These are phyloP conservation scores for Phymorhynchus buccinoides DNA, from an alignment of 1,140 invertebrate species.

Conservation along the genomic window DNA sequence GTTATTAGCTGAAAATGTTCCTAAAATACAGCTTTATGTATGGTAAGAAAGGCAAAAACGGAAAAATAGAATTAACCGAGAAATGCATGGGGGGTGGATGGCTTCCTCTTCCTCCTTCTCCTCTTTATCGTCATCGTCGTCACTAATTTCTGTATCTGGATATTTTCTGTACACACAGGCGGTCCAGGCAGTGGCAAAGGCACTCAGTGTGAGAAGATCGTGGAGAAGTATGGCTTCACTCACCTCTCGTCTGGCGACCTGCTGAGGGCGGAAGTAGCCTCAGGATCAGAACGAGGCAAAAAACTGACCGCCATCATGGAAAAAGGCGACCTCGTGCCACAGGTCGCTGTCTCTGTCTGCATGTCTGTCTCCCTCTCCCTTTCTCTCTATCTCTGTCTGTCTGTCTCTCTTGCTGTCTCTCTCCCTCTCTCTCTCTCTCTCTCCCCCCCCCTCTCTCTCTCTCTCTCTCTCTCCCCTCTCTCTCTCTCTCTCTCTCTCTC, in stretches of 20 bases:
- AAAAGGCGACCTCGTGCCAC: conserved; percentile 86
- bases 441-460: background rate
- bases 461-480: background rate
- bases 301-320: conserved; percentile 81
- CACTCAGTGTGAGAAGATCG: conserved; percentile 74
- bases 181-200: conserved; percentile 75
- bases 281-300: conserved; percentile 72
- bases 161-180: conserved; percentile 56
- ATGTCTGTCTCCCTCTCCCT: no score
- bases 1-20: no score
- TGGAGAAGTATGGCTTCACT: conserved; percentile 73
- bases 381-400: background rate
- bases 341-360: conserved; percentile 67
- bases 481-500: background rate
- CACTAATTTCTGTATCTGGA: background rate
- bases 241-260: conserved; percentile 75
- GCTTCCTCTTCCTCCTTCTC: background rate
- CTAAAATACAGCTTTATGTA: no score
- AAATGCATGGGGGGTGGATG: no score
- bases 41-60: no score
- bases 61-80: no score
- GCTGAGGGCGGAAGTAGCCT: conserved; percentile 72
- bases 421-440: no score
- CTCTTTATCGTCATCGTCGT: background rate
- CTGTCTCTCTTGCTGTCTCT: background rate